Conservation (phyloP, 2,113 vertebrate species). For the Bujurquina vittata region DNA sequence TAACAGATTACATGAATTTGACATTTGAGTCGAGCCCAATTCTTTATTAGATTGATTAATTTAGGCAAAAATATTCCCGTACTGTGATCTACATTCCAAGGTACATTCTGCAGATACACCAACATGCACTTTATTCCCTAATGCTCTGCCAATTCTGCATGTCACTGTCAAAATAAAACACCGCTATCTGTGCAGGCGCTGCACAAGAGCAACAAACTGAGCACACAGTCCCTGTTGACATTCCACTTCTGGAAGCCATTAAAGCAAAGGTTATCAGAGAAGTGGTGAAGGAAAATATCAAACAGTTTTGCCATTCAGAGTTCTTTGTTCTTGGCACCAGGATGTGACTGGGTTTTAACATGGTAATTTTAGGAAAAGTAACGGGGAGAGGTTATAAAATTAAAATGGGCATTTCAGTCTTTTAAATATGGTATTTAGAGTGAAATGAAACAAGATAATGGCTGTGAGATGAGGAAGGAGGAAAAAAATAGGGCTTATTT, state of each 20-base stretch:
- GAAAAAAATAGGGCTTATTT: slow-evolving; percentile 14
- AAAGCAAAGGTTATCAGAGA: slow-evolving; percentile 62
- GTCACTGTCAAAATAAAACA: slow-evolving; percentile 38
- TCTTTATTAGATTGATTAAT: background rate
- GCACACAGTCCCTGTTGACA: slow-evolving; percentile 29
- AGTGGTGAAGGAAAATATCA: slow-evolving; percentile 43
- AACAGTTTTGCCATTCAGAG: slow-evolving; percentile 22
- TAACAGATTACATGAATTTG: background rate
- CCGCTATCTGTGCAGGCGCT: slow-evolving; percentile 23
- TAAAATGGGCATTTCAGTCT: slow-evolving; percentile 47
- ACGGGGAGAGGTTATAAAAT: slow-evolving; percentile 35
- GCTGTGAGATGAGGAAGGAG: slow-evolving; percentile 22
- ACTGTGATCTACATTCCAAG: background rate
- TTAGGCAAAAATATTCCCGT: background rate
- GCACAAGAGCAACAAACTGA: slow-evolving; percentile 15
- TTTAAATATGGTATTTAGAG: slow-evolving; percentile 30
- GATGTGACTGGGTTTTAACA: background rate
- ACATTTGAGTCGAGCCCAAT: background rate
- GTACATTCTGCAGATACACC: background rate
- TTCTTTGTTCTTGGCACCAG: slow-evolving; percentile 16
- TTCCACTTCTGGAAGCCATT: slow-evolving; percentile 37
- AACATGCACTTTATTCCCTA: background rate
- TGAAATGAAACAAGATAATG: slow-evolving; percentile 43
- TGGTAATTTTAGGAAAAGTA: slow-evolving; percentile 12
- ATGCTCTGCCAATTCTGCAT: background rate